A percentile compares a stretch with the other conserved stretches of the same genome.
phyloP scores from a whole-genome alignment of 2,113 vertebrate species.

The Hoplias malabaricus region DNA sequence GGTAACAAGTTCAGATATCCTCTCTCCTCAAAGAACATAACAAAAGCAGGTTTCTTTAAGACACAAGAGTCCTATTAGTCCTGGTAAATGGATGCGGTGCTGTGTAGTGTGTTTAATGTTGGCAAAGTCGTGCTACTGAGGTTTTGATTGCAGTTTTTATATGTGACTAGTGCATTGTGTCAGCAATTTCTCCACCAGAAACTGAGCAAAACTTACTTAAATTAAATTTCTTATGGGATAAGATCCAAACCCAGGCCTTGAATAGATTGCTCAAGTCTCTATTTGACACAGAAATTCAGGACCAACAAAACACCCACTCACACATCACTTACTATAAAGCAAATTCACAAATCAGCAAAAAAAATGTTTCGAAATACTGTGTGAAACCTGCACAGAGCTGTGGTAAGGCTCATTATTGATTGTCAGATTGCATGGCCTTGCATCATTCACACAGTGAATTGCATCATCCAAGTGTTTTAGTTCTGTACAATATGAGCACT shows the following conservation, averaged over 20 bases:
- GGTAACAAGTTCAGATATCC: too few species aligned
- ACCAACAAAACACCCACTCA: background rate
- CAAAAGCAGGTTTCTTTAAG: too few species aligned
- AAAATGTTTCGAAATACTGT: too few species aligned
- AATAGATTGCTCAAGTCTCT: background rate
- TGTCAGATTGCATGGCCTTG: background rate
- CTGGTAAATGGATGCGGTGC: too few species aligned
- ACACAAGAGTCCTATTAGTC: too few species aligned
- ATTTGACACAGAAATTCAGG: too few species aligned
- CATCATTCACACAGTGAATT: background rate
- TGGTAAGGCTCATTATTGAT: background rate
- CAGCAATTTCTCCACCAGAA: background rate
- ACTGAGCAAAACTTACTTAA: background rate
- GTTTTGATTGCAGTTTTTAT: too few species aligned
- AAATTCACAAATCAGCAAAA: too few species aligned
- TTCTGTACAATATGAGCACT: background rate
- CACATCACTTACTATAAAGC: background rate
- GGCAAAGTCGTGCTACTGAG: too few species aligned
- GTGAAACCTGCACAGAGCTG: background rate
- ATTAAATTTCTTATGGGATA: background rate
- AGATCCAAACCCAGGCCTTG: background rate
- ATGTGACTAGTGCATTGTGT: too few species aligned
- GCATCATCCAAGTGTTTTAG: background rate
- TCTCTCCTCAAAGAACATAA: too few species aligned
- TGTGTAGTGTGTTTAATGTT: too few species aligned